Evolutionary conservation across 2,797 vertebrate species (phyloP).

Genomic region (Malacoctenus gilli): DNA sequence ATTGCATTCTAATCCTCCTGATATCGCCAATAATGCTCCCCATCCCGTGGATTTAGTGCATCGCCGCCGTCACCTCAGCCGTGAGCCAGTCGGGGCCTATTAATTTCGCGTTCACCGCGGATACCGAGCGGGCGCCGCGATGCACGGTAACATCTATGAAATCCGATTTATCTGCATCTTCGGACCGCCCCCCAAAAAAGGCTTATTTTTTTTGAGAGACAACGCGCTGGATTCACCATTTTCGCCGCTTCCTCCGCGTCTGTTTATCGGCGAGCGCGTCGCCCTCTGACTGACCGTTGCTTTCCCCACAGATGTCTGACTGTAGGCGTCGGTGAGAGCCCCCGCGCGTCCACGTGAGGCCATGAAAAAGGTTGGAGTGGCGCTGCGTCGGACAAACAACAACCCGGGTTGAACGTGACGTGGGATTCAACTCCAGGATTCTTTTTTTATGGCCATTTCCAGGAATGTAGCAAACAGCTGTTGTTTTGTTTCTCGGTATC

Average conservation of each 20-base stretch:
- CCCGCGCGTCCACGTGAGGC: constrained; percentile 31
- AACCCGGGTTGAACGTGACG: constrained; percentile 5
- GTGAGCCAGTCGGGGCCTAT: constrained; percentile 7
- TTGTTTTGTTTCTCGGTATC: too few species aligned
- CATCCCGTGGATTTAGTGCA: constrained; percentile 27
- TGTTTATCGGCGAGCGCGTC: constrained; percentile 1
- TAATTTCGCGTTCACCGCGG: constrained; percentile 12
- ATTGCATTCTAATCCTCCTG: constrained; percentile 23
- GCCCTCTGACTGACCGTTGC: constrained; percentile 9
- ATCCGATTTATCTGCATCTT: too few species aligned
- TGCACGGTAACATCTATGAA: neutral
- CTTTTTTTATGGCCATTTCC: too few species aligned
- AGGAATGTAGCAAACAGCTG: too few species aligned
- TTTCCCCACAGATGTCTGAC: neutral
- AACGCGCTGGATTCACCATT: neutral
- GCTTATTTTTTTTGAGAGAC: too few species aligned
- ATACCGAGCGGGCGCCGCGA: neutral
- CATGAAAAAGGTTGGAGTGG: constrained; percentile 14
- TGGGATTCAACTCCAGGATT: constrained; percentile 15
- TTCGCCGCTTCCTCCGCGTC: neutral
- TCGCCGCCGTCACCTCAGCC: neutral
- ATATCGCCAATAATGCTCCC: constrained; percentile 24
- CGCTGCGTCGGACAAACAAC: constrained; percentile 4
- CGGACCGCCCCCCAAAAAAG: too few species aligned
- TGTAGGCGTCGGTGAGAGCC: constrained; percentile 43